phyloP scores from a whole-genome alignment of 2,113 vertebrate species.

The Smithornis capensis region DNA sequence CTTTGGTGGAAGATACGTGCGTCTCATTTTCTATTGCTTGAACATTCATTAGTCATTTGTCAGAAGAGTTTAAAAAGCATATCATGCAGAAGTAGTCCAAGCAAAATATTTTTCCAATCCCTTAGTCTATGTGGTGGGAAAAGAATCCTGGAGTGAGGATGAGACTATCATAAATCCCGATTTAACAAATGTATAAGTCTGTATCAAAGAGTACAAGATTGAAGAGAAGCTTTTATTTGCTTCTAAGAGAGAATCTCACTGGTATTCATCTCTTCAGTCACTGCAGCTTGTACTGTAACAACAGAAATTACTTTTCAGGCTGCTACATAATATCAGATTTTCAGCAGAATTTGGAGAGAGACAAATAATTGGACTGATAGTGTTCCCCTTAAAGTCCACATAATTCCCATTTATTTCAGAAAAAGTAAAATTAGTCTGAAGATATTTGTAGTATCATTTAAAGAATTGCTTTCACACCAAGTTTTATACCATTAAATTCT shows the following conservation, averaged over 20 bases:
- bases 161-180: background rate
- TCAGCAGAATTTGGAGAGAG: background rate
- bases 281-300: background rate
- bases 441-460: background rate
- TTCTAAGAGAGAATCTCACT: background rate
- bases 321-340: background rate
- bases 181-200: background rate
- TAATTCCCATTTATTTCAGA: background rate
- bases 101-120: background rate
- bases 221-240: background rate
- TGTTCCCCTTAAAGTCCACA: background rate
- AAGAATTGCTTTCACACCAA: background rate
- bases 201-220: background rate
- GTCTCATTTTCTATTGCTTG: background rate
- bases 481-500: background rate
- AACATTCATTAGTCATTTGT: background rate
- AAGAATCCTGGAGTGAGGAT: background rate
- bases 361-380: background rate
- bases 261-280: background rate
- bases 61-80: background rate
- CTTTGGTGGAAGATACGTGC: background rate
- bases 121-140: background rate
- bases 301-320: background rate
- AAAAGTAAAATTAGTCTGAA: background rate
- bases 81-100: background rate